Conservation (phyloP, 1,140 invertebrate species). For the Drosophila bipectinata region DNA sequence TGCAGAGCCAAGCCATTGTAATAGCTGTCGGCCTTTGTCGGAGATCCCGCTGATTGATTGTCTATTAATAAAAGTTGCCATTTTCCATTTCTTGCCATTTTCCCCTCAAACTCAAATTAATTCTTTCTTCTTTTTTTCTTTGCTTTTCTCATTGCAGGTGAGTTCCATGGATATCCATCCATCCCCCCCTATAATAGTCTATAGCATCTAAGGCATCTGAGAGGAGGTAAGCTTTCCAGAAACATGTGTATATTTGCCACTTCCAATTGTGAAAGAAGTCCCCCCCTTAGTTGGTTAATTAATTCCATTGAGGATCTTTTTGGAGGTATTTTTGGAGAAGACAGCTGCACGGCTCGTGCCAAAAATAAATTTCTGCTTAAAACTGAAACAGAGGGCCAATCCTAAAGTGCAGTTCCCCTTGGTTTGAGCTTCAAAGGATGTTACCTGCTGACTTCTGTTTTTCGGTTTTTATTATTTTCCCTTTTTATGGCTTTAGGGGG, state of each 20-base stretch:
- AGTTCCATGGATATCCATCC: slow-evolving; percentile 17
- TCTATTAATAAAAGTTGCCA: slow-evolving; percentile 57
- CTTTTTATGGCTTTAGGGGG: slow-evolving; percentile 10
- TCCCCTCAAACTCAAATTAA: not conserved
- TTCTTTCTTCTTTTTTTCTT: not conserved
- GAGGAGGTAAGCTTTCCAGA: no score
- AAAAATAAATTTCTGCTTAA: slow-evolving; percentile 46
- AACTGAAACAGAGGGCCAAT: slow-evolving; percentile 6
- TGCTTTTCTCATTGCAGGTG: slow-evolving; percentile 34
- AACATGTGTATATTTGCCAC: no score
- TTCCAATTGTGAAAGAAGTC: not conserved
- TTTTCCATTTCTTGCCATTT: slow-evolving; percentile 6
- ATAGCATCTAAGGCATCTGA: no score
- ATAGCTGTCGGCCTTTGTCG: slow-evolving; percentile 44
- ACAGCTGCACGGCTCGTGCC: slow-evolving; percentile 48
- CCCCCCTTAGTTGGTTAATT: not conserved
- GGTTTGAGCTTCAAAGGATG: slow-evolving; percentile 4
- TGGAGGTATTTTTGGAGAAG: not conserved
- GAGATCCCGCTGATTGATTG: slow-evolving; percentile 58
- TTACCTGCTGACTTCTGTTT: slow-evolving; percentile 49
- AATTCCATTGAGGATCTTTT: not conserved
- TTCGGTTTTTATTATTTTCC: not conserved
- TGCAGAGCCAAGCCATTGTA: not conserved
- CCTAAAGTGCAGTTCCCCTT: not conserved
- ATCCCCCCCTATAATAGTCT: no score